A percentile compares a stretch with the other conserved stretches of the same genome.
Evolutionary conservation across 2,888 invertebrate genomes (phyloP).

Genomic region (Theretra japonica): DNA sequence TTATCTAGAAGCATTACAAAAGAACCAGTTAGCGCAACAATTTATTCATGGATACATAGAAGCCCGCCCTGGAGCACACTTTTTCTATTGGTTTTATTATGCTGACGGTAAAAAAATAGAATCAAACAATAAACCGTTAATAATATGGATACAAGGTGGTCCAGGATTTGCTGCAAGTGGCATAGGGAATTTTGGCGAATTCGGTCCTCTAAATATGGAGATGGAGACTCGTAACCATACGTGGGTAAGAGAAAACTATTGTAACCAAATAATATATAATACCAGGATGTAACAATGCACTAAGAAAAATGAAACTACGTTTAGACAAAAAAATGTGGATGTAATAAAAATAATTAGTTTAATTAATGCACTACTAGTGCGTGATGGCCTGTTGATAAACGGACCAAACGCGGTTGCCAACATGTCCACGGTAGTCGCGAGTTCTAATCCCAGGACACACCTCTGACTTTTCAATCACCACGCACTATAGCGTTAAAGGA

Average conservation of each 20-base stretch:
- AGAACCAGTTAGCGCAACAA: conserved; percentile 54
- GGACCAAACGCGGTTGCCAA: too few species aligned
- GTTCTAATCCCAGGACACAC: too few species aligned
- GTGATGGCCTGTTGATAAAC: too few species aligned
- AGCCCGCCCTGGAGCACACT: conserved; percentile 89
- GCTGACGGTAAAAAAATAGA: conserved; percentile 86
- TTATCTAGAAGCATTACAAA: conserved; percentile 57
- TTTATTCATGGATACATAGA: conserved; percentile 88
- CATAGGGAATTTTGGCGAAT: conserved; percentile 93
- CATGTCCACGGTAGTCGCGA: too few species aligned
- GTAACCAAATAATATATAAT: neutral
- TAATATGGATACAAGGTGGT: conserved; percentile 96
- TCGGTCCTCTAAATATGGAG: conserved; percentile 90
- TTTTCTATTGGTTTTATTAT: conserved; percentile 96
- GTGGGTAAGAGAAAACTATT: conserved; percentile 85
- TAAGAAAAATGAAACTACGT: too few species aligned
- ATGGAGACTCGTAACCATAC: conserved; percentile 88
- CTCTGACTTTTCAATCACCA: too few species aligned
- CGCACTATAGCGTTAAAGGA: too few species aligned
- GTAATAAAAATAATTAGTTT: too few species aligned
- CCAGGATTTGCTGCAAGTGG: conserved; percentile 94
- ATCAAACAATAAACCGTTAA: conserved; percentile 86
- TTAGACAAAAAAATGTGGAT: too few species aligned
- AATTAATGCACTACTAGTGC: too few species aligned
- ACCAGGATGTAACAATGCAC: too few species aligned